phyloP scores from a whole-genome alignment of 2,888 invertebrate species.

The Chrysina gloriosa region DNA sequence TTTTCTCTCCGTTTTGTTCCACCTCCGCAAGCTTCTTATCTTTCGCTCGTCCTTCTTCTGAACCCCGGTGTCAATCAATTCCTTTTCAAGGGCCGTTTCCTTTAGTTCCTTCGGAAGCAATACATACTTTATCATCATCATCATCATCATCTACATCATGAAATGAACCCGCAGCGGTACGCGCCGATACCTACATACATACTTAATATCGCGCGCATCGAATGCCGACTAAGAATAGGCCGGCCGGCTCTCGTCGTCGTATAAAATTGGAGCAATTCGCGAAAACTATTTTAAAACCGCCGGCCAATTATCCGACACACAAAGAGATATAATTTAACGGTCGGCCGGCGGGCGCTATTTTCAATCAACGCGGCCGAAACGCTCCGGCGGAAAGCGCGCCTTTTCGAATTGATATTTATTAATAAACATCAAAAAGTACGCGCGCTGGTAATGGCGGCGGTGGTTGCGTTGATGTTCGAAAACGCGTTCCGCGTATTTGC shows the following conservation, averaged over 20 bases:
- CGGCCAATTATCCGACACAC: conserved; percentile 19
- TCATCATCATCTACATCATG: no score
- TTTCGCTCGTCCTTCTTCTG: no score
- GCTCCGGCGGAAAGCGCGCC: background rate
- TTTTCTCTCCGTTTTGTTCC: no score
- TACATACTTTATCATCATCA: no score
- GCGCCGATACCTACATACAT: no score
- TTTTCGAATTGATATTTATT: conserved; percentile 34
- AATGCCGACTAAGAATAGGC: background rate
- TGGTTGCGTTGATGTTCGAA: background rate
- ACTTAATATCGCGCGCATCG: background rate
- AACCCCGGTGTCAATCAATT: no score
- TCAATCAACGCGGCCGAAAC: conserved; percentile 20
- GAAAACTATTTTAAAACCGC: conserved; percentile 34
- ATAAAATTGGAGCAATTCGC: conserved; percentile 3
- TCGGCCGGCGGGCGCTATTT: conserved; percentile 28
- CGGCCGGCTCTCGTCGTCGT: no score
- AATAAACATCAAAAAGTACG: conserved; percentile 33
- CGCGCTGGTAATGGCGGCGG: background rate
- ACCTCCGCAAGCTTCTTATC: no score
- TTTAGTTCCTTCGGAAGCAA: no score
- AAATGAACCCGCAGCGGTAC: no score
- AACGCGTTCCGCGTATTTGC: background rate
- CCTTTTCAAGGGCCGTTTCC: no score
- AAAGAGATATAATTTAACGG: conserved; percentile 36